Evolutionary conservation across 2,888 invertebrate genomes (phyloP), one percentile per base, ranked within the genome.

Genomic region (Deilephila elpenor): DNA sequence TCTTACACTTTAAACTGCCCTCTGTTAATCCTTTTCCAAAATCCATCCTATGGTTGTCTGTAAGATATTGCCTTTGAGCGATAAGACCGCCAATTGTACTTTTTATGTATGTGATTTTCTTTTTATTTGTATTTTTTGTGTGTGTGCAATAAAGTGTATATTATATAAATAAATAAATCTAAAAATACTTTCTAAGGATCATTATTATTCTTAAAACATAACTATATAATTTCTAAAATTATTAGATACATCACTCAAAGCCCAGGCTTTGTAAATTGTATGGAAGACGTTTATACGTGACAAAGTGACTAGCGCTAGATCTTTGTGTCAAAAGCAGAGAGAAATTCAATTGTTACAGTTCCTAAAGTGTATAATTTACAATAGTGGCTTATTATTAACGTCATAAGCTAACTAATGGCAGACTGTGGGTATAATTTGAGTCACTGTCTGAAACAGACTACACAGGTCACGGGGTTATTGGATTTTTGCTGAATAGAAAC

Each of bases 231-330:
- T 44, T 14, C 11, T 14, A 11, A 44, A 44, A 44, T 3, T 3
- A 44, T 11, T 44, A 25, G 25, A 25, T 25, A 44, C 44, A 44
- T 56, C 5, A n/a, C n/a, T 56, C 19, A 56, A 56, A 64, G 17
- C 1, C 56, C 5, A 1, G 56, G n/a, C 56, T 56, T 56, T 56
- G 17, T n/a, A n/a, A 0, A 56, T 56, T n/a, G 56, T 56, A 19
- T n/a, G 5, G 53, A 56, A n/a, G 56, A 6, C 56, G 19, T n/a
- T 56, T 56, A 56, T n/a, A n/a, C n/a, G 56, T 56, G 17, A 56
- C 56, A 56, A 56, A 56, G n/a, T 56, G 56, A 56, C n/a, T 56
- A 56, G n/a, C 56, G n/a, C 56, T n/a, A 56, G 56, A 56, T 56
- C 56, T 56, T 56, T 56, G 56, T 56, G 56, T 56, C 56, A 56